phyloP scores from a whole-genome alignment of 2,888 invertebrate genomes.

The Aethes cnicana region DNA sequence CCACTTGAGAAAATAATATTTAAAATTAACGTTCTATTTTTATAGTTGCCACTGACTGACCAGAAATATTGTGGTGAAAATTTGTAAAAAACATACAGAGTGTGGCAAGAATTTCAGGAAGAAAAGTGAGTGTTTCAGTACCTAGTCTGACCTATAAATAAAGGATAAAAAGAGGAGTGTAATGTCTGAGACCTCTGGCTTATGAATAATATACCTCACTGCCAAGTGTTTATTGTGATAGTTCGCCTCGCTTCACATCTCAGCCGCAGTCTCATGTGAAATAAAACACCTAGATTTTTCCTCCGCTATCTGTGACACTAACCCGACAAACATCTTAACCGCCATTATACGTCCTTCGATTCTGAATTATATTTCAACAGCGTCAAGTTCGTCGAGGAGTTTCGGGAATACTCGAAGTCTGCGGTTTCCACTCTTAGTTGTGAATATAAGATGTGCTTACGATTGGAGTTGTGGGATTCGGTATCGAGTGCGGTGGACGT shows the following conservation, averaged over 20 bases:
- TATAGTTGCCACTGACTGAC: not conserved
- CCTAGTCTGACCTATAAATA: constrained; percentile 10
- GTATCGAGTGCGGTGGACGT: constrained; percentile 49
- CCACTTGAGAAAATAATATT: too few species aligned
- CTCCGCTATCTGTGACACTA: constrained; percentile 53
- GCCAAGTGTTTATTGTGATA: constrained; percentile 76
- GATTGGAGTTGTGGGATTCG: constrained; percentile 53
- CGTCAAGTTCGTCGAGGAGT: constrained; percentile 50
- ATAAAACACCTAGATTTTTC: constrained; percentile 79
- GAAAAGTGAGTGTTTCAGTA: too few species aligned
- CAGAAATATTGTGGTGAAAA: too few species aligned
- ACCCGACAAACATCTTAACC: constrained; percentile 51
- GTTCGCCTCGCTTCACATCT: constrained; percentile 59
- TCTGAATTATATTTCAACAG: constrained; percentile 57
- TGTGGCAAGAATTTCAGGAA: too few species aligned
- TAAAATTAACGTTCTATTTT: not conserved
- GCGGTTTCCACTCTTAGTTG: constrained; percentile 44
- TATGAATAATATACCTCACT: constrained; percentile 70
- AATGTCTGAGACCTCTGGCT: constrained; percentile 56
- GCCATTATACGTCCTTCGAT: constrained; percentile 42
- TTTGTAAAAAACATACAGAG: too few species aligned
- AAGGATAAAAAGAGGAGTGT: constrained; percentile 16
- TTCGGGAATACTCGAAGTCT: constrained; percentile 51
- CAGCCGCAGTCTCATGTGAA: constrained; percentile 69
- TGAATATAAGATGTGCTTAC: constrained; percentile 52